Evolutionary conservation across 2,797 vertebrate genomes (phyloP), one percentile per base, ranked within the genome.

Genomic region (Chelidonichthys spinosus): DNA sequence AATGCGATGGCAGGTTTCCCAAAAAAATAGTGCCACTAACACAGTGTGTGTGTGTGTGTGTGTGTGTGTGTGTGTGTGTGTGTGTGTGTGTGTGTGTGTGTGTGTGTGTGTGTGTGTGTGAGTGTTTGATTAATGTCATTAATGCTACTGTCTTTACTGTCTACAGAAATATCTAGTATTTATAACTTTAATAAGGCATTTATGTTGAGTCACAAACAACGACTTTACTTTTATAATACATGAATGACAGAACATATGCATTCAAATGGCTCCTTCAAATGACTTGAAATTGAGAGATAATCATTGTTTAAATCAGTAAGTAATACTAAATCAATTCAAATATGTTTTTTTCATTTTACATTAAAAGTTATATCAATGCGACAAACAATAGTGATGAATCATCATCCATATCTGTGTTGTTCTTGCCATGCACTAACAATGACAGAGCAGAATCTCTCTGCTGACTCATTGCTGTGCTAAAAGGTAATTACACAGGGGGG

Each of bases 401-500:
- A 10, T 11, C 52, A 37, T 49, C 3, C 33, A 25, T 50, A 43
- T 65, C 11, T 49, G 50, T 58, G 53, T 35, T 55, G 43, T 62
- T 81, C 39, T 58, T 32, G 0, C 15, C 15, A 52, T 56, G 64
- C 58, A 8, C 61, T 77, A 87, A 90, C 81, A 87, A 73, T 81
- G 82, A 86, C 80, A 63, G 65, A 85, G 79, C 74, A 76, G 66
- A 66, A 68, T 68, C 44, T 63, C 49, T 17, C 40, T 74, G 60
- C 61, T 70, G 63, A 8, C 61, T 82, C 59, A 63, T 79, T 62
- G 76, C 80, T 74, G 73, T 69, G 61, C 72, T 86, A 74, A 87
- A 84, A 84, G 77, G 87, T 88, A 83, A 91, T 91, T 82, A 85
- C 81, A 72, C 74, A 75, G 37, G 59, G 65, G 63, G 65, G 77